phyloP scores from a whole-genome alignment of 2,888 invertebrate genomes.

The Mythimna lalbum region DNA sequence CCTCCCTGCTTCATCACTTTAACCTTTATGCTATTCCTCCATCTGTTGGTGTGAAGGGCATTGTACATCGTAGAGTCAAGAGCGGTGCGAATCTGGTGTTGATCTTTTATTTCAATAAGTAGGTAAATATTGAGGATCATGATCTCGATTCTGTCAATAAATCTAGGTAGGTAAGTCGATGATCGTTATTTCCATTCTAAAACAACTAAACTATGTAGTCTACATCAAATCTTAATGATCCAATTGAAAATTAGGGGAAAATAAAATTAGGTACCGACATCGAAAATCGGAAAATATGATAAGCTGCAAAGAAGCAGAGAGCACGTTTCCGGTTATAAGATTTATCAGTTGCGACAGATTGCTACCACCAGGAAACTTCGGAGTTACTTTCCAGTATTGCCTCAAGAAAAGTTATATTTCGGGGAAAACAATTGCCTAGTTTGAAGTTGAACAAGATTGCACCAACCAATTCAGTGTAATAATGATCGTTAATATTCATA shows the following conservation, averaged over 20 bases:
- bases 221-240: background rate
- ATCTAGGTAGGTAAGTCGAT: background rate
- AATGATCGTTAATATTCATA: slow-evolving; percentile 61
- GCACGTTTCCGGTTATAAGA: background rate
- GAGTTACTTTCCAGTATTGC: slow-evolving; percentile 4
- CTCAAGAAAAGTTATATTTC: slow-evolving; percentile 24
- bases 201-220: background rate
- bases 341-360: slow-evolving; percentile 35
- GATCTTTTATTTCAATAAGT: too few relatives aligned
- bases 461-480: slow-evolving; percentile 28
- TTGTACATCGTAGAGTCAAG: too few relatives aligned
- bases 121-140: background rate
- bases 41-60: too few relatives aligned
- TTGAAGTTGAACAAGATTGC: slow-evolving; percentile 27
- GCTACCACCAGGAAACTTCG: slow-evolving; percentile 23
- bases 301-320: slow-evolving; percentile 1
- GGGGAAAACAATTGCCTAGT: background rate
- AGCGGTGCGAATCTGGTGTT: too few relatives aligned
- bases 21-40: too few relatives aligned
- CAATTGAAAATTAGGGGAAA: slow-evolving; percentile 7
- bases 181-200: background rate
- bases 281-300: slow-evolving; percentile 12
- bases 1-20: too few relatives aligned
- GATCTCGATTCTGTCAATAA: background rate
- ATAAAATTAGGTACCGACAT: background rate